phyloP scores from a whole-genome alignment of 1,140 invertebrate species.

The Hypothenemus hampei region DNA sequence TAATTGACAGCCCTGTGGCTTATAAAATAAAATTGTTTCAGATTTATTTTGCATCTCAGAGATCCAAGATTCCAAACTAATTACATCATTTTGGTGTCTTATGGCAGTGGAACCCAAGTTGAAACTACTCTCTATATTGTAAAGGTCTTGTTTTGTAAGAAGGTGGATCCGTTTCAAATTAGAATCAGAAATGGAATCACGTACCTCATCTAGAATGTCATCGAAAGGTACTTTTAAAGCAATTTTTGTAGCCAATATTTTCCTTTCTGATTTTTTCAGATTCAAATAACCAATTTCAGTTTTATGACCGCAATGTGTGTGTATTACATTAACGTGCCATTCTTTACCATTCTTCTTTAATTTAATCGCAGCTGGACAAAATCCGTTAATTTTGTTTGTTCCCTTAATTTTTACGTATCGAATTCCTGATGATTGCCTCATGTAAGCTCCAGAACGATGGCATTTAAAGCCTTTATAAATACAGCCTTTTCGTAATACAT shows the following conservation, averaged over 20 bases:
- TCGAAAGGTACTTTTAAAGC: slow-evolving; percentile 28
- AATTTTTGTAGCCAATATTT: too few species aligned
- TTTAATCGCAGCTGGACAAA: slow-evolving; percentile 10
- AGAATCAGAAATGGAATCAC: slow-evolving; percentile 9
- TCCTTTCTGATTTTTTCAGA: slow-evolving; percentile 12
- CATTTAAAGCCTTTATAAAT: slow-evolving; percentile 5
- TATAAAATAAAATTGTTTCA: slow-evolving; percentile 10
- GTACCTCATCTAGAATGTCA: slow-evolving; percentile 22
- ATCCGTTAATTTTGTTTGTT: slow-evolving; percentile 20
- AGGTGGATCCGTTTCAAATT: slow-evolving; percentile 19
- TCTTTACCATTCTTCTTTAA: neutral
- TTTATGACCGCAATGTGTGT: slow-evolving; percentile 25
- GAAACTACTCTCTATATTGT: slow-evolving; percentile 18
- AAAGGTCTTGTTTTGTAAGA: slow-evolving; percentile 24
- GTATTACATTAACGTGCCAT: slow-evolving; percentile 5
- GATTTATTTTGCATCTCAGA: neutral
- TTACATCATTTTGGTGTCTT: neutral
- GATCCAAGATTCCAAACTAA: slow-evolving; percentile 4
- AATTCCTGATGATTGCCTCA: neutral
- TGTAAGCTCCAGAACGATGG: slow-evolving; percentile 22
- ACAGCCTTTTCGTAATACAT: too few species aligned
- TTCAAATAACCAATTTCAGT: slow-evolving; percentile 26
- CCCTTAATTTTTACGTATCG: slow-evolving; percentile 21
- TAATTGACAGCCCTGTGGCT: slow-evolving; percentile 4
- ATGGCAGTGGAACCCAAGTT: slow-evolving; percentile 11